Base-by-base conservation (phyloP, 2,888 invertebrate genomes). In the Leptinotarsa juncta region DNA sequence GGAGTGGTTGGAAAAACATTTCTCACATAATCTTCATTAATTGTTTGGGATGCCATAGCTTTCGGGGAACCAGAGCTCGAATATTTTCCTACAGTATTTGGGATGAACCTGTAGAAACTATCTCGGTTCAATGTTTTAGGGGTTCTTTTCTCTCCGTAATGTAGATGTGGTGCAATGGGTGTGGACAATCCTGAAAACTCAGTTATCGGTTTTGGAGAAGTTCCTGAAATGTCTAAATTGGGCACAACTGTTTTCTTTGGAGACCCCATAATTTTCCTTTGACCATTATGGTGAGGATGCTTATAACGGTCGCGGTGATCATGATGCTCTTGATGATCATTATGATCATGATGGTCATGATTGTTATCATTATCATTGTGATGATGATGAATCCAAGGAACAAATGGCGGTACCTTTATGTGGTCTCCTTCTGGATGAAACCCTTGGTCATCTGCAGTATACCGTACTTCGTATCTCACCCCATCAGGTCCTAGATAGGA, bases 401-500 rank as follows among this genome's bases (percentile, higher is more conserved):
- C 82, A 67, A 82, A 84, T 15, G 84, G 83, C n/a, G 84, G 84
- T 50, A 84, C 83, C 67, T 80, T 81, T 20, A 83, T 79, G 71
- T 84, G 83, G 48, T 82, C 82, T 2, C 83, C 83, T 77, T 79
- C 83, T 15, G 84, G 84, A 76, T 82, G 84, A 70, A 82, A 84
- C 10, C 84, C 84, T 73, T 89, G 88, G 80, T 89, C 88, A 79
- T 90, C 89, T 72, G 90, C 90, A 50, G 88, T 83, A 83, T 90
- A 90, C 7, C 85, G 85, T 68, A 90, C 82, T 14, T 85, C 84
- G 79, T 88, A 86, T 32, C 85, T 83, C 18, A 85, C 85, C 5
- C 90, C 90, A 76, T 89, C 89, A 12, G 86, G 85, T 14, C 86
- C 88, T 3, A 87, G 86, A 83, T 89, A 90, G 49, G 88, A 88